These are phyloP conservation scores for Zonitis immaculata DNA, from an alignment of 2,888 invertebrate genomes.

Conservation along the genomic window DNA sequence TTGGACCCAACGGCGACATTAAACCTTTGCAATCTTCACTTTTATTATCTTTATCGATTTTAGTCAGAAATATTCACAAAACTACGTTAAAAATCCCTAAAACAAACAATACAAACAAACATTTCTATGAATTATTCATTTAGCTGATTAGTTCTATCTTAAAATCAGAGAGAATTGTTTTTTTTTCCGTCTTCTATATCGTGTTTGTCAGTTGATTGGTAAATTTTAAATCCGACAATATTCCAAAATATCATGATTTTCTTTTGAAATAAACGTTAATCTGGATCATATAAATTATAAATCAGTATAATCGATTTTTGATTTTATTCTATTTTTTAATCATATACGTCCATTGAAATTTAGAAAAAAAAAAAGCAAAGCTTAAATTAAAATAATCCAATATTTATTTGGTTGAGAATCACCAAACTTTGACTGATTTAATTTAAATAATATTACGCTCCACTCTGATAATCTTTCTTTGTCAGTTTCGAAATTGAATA, in stretches of 20 bases:
- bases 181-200: too few species aligned
- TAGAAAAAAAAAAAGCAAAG: background rate
- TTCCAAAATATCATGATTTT: background rate
- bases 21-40: background rate
- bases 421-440: background rate
- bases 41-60: background rate
- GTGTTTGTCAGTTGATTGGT: background rate
- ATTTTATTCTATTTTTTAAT: too few species aligned
- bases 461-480: background rate
- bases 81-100: background rate
- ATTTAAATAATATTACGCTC: background rate
- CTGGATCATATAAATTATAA: too few species aligned
- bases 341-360: too few species aligned
- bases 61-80: background rate
- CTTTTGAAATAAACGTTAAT: background rate
- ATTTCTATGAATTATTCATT: background rate
- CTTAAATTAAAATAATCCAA: background rate
- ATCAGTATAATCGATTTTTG: too few species aligned
- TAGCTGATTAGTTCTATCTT: background rate
- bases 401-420: background rate
- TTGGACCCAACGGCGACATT: background rate
- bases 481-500: background rate
- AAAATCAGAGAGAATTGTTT: background rate
- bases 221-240: background rate
- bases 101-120: background rate